Evolutionary conservation across 2,113 vertebrate species (phyloP).

Genomic region (Trogon surrucura): DNA sequence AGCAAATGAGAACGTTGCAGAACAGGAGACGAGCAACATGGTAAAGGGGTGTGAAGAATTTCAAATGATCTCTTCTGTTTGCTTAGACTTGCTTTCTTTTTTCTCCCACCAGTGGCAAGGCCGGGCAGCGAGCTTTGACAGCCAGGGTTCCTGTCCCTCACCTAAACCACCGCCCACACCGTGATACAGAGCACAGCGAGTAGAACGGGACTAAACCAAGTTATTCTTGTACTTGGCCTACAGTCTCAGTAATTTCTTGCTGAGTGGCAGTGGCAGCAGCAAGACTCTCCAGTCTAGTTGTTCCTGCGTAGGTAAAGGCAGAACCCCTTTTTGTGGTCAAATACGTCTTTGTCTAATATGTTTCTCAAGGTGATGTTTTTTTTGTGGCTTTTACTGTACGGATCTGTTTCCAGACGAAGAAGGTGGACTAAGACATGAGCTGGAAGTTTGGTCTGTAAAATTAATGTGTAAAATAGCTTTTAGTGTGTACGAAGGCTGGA

Average conservation of each 20-base stretch:
- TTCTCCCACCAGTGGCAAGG: slow-evolving; percentile 89
- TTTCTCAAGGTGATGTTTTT: slow-evolving; percentile 71
- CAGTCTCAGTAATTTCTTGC: slow-evolving; percentile 24
- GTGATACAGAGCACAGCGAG: slow-evolving; percentile 63
- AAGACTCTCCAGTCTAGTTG: neutral
- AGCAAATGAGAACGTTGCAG: neutral
- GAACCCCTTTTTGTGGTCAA: slow-evolving; percentile 62
- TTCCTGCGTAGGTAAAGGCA: slow-evolving; percentile 61
- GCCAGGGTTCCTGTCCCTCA: slow-evolving; percentile 94
- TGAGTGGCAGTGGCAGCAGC: neutral
- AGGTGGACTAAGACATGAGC: neutral
- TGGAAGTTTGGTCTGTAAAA: slow-evolving; percentile 30
- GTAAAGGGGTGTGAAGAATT: neutral
- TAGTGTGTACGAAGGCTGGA: neutral
- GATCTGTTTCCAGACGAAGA: slow-evolving; percentile 35
- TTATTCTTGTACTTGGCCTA: slow-evolving; percentile 46
- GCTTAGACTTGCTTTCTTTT: neutral
- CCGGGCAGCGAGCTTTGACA: slow-evolving; percentile 95
- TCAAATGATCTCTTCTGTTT: neutral
- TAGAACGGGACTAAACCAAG: slow-evolving; percentile 27
- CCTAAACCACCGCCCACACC: slow-evolving; percentile 91
- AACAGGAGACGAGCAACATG: neutral
- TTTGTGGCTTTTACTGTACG: slow-evolving; percentile 68
- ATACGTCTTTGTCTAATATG: slow-evolving; percentile 70
- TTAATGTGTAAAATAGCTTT: slow-evolving; percentile 47